Conservation (phyloP, 2,113 vertebrate species). For the Anhinga rufa region DNA sequence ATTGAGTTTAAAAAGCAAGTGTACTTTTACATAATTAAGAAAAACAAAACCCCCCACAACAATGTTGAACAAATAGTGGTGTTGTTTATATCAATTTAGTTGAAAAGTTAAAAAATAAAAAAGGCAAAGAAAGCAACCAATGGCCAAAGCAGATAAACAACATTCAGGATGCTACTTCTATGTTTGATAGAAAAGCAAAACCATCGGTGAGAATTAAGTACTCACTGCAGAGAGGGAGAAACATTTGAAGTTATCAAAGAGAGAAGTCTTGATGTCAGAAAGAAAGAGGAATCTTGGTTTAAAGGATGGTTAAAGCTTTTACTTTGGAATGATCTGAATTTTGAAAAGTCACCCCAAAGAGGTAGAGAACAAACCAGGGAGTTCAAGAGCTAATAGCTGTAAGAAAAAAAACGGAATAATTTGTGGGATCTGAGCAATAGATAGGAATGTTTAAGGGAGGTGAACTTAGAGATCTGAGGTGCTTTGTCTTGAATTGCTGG, state of each 20-base stretch:
- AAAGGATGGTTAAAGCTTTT: conserved; percentile 19
- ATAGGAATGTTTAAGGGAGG: conserved; percentile 9
- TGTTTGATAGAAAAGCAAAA: conserved; percentile 41
- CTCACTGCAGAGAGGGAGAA: conserved; percentile 7
- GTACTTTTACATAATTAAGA: conserved; percentile 45
- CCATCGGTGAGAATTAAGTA: conserved; percentile 41
- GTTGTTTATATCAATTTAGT: conserved; percentile 21
- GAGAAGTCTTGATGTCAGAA: conserved; percentile 46
- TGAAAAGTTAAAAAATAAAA: neutral
- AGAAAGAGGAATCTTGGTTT: conserved; percentile 28
- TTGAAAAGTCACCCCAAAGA: conserved; percentile 49
- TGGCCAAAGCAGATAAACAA: conserved; percentile 42
- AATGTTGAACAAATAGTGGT: neutral
- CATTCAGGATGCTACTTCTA: neutral
- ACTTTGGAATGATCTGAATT: conserved; percentile 58
- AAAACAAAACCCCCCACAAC: neutral
- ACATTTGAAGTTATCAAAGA: conserved; percentile 63
- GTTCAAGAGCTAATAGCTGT: conserved; percentile 20
- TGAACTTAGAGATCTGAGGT: neutral
- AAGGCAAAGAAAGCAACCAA: neutral
- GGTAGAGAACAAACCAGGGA: conserved; percentile 19
- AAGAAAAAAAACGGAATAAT: neutral
- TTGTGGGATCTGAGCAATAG: conserved; percentile 13
- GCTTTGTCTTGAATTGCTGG: neutral
- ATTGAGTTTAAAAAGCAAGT: conserved; percentile 46